Conservation (phyloP, 2,797 vertebrate species). For the Geotrypetes seraphini region DNA sequence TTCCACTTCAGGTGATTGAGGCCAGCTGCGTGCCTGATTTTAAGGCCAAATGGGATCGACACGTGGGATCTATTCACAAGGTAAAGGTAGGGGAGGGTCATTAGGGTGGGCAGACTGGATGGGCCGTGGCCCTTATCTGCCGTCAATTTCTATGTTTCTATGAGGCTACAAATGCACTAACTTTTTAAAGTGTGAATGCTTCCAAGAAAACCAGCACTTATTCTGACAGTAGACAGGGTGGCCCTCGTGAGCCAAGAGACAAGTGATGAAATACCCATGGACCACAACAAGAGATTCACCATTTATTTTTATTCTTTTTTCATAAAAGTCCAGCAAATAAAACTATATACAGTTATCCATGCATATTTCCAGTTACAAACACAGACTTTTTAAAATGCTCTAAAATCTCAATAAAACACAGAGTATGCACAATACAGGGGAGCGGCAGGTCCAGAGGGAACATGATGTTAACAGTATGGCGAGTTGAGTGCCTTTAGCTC, state of each 20-base stretch:
- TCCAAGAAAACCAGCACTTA: too few relatives aligned
- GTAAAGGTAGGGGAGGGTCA: too few relatives aligned
- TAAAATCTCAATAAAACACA: slow-evolving; percentile 46
- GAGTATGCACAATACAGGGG: slow-evolving; percentile 54
- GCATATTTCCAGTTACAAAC: slow-evolving; percentile 49
- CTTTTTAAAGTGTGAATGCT: too few relatives aligned
- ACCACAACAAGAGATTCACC: slow-evolving; percentile 71
- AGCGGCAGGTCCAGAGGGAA: slow-evolving; percentile 20
- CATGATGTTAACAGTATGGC: background rate
- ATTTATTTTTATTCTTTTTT: slow-evolving; percentile 90
- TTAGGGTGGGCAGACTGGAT: too few relatives aligned
- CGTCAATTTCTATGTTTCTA: too few relatives aligned
- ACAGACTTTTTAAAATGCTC: slow-evolving; percentile 47
- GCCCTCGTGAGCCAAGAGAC: slow-evolving; percentile 12
- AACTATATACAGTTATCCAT: slow-evolving; percentile 83
- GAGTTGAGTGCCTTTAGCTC: slow-evolving; percentile 30
- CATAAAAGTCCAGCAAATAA: slow-evolving; percentile 83
- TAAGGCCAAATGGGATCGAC: too few relatives aligned
- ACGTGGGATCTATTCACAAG: too few relatives aligned
- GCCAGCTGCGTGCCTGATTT: too few relatives aligned
- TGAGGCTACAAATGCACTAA: too few relatives aligned
- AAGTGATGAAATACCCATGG: slow-evolving; percentile 23
- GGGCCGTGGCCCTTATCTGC: too few relatives aligned
- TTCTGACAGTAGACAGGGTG: rapidly evolving
- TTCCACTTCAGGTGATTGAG: too few relatives aligned